Evolutionary conservation across 2,888 invertebrate genomes (phyloP).

Genomic region (Microplitis manilae): DNA sequence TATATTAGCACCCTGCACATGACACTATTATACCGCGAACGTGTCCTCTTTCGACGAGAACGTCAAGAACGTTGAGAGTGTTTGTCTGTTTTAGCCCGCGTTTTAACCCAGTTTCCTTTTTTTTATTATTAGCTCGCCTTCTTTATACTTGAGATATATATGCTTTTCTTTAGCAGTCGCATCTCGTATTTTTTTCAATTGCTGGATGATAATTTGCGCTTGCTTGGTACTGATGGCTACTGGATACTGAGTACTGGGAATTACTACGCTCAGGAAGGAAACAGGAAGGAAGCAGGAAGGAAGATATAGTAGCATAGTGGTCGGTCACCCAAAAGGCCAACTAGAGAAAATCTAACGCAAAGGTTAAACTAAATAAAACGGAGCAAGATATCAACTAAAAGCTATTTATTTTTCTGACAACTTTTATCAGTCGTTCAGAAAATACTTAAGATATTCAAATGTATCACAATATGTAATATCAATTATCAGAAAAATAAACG

Average conservation of each 20-base stretch:
- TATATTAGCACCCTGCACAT: slow-evolving; percentile 23
- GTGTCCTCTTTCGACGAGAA: not conserved
- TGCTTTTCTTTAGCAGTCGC: too few relatives aligned
- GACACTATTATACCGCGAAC: not conserved
- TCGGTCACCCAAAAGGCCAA: slow-evolving; percentile 24
- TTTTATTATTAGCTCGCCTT: not conserved
- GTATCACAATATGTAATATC: too few relatives aligned
- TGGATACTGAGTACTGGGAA: slow-evolving; percentile 41
- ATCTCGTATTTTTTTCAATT: too few relatives aligned
- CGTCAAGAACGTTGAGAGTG: slow-evolving; percentile 6
- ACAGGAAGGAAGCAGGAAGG: slow-evolving; percentile 41
- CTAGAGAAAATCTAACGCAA: slow-evolving; percentile 27
- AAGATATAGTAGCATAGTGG: slow-evolving; percentile 24
- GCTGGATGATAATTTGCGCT: not conserved
- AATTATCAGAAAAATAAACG: too few relatives aligned
- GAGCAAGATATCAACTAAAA: not conserved
- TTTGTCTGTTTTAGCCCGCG: not conserved
- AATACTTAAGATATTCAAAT: too few relatives aligned
- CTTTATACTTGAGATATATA: too few relatives aligned
- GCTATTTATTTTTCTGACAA: not conserved
- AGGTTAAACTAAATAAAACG: slow-evolving; percentile 10
- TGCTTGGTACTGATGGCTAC: not conserved
- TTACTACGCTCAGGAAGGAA: slow-evolving; percentile 43
- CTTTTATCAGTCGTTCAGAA: too few relatives aligned
- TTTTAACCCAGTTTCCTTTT: not conserved